A percentile compares a stretch with the other conserved stretches of the same genome.
phyloP scores from a whole-genome alignment of 2,888 invertebrate genomes.

The Timema podura region DNA sequence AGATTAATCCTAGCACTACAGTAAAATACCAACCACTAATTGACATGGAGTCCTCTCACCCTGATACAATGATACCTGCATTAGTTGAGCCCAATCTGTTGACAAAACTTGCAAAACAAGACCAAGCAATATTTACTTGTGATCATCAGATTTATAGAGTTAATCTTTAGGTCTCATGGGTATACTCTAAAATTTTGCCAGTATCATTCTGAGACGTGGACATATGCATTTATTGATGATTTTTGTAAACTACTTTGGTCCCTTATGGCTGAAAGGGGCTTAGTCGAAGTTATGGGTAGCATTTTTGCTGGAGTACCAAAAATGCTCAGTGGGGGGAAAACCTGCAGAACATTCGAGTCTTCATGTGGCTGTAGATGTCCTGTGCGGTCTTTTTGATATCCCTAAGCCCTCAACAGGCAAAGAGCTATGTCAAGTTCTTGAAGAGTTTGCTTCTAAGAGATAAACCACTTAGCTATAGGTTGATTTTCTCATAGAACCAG shows the following conservation, averaged over 20 bases:
- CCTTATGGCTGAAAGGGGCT: background rate
- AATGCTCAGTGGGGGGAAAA: background rate
- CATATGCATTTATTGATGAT: background rate
- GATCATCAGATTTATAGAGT: background rate
- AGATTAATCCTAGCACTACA: background rate
- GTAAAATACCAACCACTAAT: conserved; percentile 2
- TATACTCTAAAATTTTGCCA: background rate
- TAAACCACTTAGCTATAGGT: background rate
- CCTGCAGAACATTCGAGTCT: background rate
- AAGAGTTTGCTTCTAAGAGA: background rate
- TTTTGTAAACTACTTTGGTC: background rate
- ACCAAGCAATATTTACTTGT: background rate
- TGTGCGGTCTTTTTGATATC: background rate
- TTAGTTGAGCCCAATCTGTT: background rate
- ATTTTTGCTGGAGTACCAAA: background rate
- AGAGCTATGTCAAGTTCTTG: background rate
- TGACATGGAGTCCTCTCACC: background rate
- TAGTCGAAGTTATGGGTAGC: background rate
- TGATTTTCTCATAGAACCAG: background rate
- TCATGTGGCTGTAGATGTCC: background rate
- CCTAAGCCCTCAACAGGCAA: background rate
- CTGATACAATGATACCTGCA: background rate
- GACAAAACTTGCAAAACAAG: background rate
- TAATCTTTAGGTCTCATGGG: background rate
- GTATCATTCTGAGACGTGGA: background rate